Evolutionary conservation across 1,140 invertebrate genomes (phyloP), one percentile per base, ranked within the genome.

Genomic region (Aradophagus sp.): DNA sequence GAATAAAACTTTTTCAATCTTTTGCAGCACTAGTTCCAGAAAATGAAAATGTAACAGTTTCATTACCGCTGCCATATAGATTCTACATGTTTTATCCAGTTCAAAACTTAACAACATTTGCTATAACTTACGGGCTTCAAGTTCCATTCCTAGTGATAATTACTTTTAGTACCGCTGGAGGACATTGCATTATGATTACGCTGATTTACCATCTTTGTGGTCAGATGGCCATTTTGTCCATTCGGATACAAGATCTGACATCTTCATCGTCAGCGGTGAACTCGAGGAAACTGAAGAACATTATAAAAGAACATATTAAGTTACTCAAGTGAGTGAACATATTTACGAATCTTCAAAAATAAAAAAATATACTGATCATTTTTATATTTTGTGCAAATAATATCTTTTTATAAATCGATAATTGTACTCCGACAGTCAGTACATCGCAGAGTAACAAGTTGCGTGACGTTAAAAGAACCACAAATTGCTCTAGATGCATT

Each of bases 111-210:
- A 20, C 2, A 4, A 61, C 65, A 5, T 69, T 61, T 41, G 4
- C 11, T 0, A 0, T 61, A 8, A 55, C 65, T 11, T 69, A 69
- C 26, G 5, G 11, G 8, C 29, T 36, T 0, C 65, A 69, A 53
- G 50, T 69, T 10, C 65, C 65, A 42, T 68, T 68, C 55, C 10
- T 68, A 13, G 48, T 68, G 10, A 61, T 68, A 0, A 68, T 59
- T 34, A 47, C 41, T 26, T 68, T 68, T 39, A 12, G 23, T 5
- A 68, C 65, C 7, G 41, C 55, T 16, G 47, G 55, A 16, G 65
- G 55, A 7, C 55, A 68, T 11, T 59, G 55, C 11, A 53, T 68
- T 20, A 68, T 68, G 55, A 68, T 68, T 4, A 47, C 55, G 1
- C 36, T 61, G 19, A 61, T 61, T 55, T 61, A 19, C 14, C 65